Percentiles rank a stretch among this genome's conserved stretches.
Conservation (phyloP, 1,140 invertebrate species). For the Drosophila bocki region DNA sequence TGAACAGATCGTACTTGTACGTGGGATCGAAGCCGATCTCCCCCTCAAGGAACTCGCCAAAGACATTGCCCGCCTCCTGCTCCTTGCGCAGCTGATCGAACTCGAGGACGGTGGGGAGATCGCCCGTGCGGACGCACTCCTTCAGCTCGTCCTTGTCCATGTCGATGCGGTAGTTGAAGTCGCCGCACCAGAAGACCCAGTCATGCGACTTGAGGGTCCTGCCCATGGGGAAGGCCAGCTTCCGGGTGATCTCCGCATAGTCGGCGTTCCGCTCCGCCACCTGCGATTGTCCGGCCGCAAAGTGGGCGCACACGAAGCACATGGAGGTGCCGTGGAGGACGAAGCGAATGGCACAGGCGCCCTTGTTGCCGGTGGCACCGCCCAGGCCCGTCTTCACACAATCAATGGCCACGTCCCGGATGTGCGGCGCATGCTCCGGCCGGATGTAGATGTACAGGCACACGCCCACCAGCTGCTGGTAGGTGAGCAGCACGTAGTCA, state of each 20-base stretch:
- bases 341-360: slow-evolving; percentile 97
- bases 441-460: slow-evolving; percentile 98
- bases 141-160: slow-evolving; percentile 98
- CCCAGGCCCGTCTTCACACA: slow-evolving; percentile 99
- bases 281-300: slow-evolving; percentile 99
- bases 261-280: slow-evolving; percentile 96
- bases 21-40: slow-evolving; percentile 97
- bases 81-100: slow-evolving; percentile 96
- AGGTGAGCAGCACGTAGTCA: slow-evolving; percentile 96
- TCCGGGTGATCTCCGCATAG: slow-evolving; percentile 97
- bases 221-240: slow-evolving; percentile 97
- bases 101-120: slow-evolving; percentile 92
- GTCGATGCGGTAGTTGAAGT: slow-evolving; percentile 99
- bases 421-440: slow-evolving; percentile 93
- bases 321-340: slow-evolving; percentile 96
- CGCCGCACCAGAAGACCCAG: slow-evolving; percentile 99
- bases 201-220: slow-evolving; percentile 97
- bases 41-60: slow-evolving; percentile 97
- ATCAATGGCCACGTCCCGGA: slow-evolving; percentile 97
- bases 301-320: slow-evolving; percentile 99
- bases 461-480: slow-evolving; percentile 98
- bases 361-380: slow-evolving; percentile 98
- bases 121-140: slow-evolving; percentile 91
- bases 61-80: slow-evolving; percentile 94
- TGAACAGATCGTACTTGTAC: slow-evolving; percentile 99